Percentiles rank a stretch among this genome's conserved stretches.
Conservation (phyloP, 2,888 invertebrate genomes). For the Acrobasis consociella region DNA sequence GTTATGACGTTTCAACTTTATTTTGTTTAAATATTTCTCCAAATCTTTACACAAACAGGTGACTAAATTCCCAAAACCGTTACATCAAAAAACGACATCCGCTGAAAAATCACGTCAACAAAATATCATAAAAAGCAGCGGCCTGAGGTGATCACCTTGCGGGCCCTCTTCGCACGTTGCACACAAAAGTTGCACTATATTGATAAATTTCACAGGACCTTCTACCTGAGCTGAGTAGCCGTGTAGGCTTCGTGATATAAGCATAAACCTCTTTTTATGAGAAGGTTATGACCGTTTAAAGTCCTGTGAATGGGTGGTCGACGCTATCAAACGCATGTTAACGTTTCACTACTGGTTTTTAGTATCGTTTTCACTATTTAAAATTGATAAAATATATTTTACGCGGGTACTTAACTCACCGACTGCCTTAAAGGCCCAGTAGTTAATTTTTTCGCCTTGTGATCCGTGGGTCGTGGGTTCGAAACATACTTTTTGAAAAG, state of each 20-base stretch:
- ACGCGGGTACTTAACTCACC: too few relatives aligned
- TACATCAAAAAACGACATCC: constrained; percentile 43
- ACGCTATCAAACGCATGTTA: constrained; percentile 45
- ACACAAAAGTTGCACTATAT: constrained; percentile 77
- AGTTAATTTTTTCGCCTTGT: too few relatives aligned
- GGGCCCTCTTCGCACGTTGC: constrained; percentile 75
- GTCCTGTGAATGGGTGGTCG: constrained; percentile 61
- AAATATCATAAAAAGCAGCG: constrained; percentile 54
- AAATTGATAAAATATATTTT: too few relatives aligned
- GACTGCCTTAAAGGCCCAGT: too few relatives aligned
- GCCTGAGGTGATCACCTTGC: constrained; percentile 63
- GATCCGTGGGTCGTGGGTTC: too few relatives aligned
- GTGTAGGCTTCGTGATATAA: constrained; percentile 55
- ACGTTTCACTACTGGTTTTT: constrained; percentile 15
- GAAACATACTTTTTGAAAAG: too few relatives aligned
- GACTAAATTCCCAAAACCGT: constrained; percentile 29
- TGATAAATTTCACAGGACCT: constrained; percentile 77
- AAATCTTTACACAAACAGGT: constrained; percentile 20
- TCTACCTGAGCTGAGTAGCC: constrained; percentile 58
- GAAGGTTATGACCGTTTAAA: constrained; percentile 49
- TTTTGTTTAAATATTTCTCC: constrained; percentile 2
- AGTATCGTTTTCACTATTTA: background rate
- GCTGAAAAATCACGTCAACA: constrained; percentile 36
- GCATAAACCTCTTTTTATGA: constrained; percentile 54
- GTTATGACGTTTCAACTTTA: too few relatives aligned